Evolutionary conservation across 2,888 invertebrate species (phyloP).

Genomic region (Iselma pallidipennis): DNA sequence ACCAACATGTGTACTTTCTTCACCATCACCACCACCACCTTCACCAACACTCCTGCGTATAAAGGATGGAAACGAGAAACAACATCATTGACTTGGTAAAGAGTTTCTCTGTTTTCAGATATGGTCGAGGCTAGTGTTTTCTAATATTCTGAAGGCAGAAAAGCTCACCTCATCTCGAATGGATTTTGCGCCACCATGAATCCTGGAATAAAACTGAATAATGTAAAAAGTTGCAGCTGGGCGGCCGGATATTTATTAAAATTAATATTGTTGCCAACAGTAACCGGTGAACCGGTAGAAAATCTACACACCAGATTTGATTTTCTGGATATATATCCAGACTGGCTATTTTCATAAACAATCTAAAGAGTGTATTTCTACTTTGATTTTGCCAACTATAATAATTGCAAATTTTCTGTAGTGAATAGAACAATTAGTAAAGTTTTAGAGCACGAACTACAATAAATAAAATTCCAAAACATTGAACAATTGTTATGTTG

Average conservation of each 20-base stretch:
- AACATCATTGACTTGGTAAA: conserved; percentile 47
- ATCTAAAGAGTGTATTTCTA: too few species aligned
- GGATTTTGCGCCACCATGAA: conserved; percentile 48
- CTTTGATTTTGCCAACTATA: too few species aligned
- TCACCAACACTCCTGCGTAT: not conserved
- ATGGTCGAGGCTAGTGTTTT: conserved; percentile 40
- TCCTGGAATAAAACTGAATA: conserved; percentile 50
- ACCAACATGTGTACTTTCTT: not conserved
- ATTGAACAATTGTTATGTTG: not conserved
- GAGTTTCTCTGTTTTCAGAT: conserved; percentile 36
- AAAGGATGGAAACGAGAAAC: conserved; percentile 23
- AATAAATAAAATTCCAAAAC: not conserved
- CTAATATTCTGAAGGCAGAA: conserved; percentile 42
- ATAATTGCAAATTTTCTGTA: not conserved
- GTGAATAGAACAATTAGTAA: not conserved
- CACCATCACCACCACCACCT: not conserved
- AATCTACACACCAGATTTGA: too few species aligned
- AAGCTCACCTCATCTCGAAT: conserved; percentile 42
- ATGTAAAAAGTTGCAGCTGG: conserved; percentile 43
- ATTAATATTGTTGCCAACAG: not conserved
- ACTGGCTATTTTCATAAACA: too few species aligned
- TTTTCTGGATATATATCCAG: too few species aligned
- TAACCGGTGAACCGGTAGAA: too few species aligned
- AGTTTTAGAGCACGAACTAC: not conserved
- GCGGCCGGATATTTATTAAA: conserved; percentile 25